Evolutionary conservation across 2,888 invertebrate species (phyloP).

Genomic region (Didymodactylos carnosus): DNA sequence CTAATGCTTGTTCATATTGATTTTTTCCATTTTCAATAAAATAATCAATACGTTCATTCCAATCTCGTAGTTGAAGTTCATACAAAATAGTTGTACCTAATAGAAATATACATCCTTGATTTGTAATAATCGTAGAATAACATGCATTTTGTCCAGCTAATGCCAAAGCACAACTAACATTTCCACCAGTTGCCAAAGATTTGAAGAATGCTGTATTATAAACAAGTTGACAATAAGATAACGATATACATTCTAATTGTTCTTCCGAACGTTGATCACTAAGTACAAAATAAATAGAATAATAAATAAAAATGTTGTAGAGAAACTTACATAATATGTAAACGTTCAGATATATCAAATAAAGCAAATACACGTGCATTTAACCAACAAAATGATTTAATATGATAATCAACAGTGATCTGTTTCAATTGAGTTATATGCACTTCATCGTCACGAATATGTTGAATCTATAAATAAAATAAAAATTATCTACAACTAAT

Average conservation of each 20-base stretch:
- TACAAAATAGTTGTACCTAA: conserved; percentile 49
- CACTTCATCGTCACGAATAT: conserved; percentile 38
- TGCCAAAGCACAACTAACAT: conserved; percentile 60
- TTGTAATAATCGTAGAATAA: conserved; percentile 50
- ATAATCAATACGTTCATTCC: conserved; percentile 38
- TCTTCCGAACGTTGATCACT: conserved; percentile 23
- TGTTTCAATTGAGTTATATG: not conserved
- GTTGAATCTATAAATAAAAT: conserved; percentile 26
- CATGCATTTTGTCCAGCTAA: conserved; percentile 54
- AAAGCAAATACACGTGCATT: conserved; percentile 62
- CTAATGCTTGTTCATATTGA: conserved; percentile 42
- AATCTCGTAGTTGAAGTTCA: conserved; percentile 37
- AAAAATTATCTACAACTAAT: not conserved
- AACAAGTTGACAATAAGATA: conserved; percentile 29
- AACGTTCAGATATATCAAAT: conserved; percentile 61
- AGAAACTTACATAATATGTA: conserved; percentile 47
- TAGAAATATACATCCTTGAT: conserved; percentile 48
- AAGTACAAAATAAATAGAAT: conserved; percentile 13
- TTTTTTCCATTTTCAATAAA: conserved; percentile 35
- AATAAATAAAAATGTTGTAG: not conserved
- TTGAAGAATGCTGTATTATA: conserved; percentile 37
- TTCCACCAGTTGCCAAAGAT: conserved; percentile 81
- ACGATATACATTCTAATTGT: not conserved
- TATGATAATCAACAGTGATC: not conserved
- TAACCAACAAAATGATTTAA: conserved; percentile 43